Percentiles rank a stretch among this genome's conserved stretches.
These are phyloP conservation scores for Cataglyphis hispanica DNA, from an alignment of 1,140 invertebrate species.

Conservation along the genomic window DNA sequence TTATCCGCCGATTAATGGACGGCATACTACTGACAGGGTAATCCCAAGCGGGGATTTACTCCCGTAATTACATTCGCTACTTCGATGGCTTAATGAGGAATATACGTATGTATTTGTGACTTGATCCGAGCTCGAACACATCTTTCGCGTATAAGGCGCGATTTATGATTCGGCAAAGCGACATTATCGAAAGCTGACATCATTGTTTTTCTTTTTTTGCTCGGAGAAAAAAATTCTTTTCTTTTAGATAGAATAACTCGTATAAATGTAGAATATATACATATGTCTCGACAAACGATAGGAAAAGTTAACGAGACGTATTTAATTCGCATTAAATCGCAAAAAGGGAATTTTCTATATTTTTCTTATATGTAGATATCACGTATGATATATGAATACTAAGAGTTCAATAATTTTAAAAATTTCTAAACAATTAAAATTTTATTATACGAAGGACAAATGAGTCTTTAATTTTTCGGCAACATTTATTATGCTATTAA, in stretches of 20 bases:
- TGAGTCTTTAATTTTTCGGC: background rate
- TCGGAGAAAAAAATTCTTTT: background rate
- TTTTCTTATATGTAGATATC: background rate
- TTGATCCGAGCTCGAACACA: background rate
- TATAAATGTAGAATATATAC: background rate
- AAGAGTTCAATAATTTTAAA: background rate
- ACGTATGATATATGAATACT: background rate
- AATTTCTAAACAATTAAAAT: background rate
- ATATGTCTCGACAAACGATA: background rate
- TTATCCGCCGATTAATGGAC: constrained; percentile 48
- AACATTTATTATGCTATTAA: background rate
- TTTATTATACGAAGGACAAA: background rate
- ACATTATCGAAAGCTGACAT: background rate
- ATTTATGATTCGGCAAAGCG: background rate
- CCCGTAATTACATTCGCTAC: constrained; percentile 45
- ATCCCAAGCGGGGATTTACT: constrained; percentile 28
- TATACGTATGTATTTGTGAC: constrained; percentile 27
- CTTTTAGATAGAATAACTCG: background rate
- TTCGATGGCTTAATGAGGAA: constrained; percentile 49
- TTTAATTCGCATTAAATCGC: background rate
- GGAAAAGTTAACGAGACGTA: background rate
- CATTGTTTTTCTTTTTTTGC: background rate
- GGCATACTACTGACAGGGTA: constrained; percentile 19
- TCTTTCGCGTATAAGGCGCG: background rate
- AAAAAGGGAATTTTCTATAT: background rate